A percentile compares a stretch with the other conserved stretches of the same genome.
These are phyloP conservation scores for Heliconius congener DNA, from an alignment of 1,140 invertebrate genomes.

Conservation along the genomic window DNA sequence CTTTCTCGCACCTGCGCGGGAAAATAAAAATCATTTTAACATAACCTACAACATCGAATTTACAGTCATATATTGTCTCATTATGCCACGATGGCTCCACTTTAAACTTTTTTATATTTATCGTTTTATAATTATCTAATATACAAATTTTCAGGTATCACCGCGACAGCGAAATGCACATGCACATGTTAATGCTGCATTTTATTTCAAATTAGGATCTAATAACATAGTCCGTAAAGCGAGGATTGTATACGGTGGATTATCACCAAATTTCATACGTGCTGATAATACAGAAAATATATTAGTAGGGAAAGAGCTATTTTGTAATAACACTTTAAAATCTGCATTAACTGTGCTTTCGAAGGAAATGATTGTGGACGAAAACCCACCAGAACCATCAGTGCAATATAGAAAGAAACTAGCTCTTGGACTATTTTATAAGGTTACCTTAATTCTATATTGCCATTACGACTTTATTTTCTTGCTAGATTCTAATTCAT, in stretches of 20 bases:
- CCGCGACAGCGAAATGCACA: conserved; percentile 53
- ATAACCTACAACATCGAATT: too few relatives aligned
- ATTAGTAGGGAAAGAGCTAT: conserved; percentile 81
- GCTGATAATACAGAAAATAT: conserved; percentile 78
- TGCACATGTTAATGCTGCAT: conserved; percentile 59
- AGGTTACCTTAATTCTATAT: conserved; percentile 60
- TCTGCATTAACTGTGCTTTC: conserved; percentile 80
- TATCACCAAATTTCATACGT: conserved; percentile 85
- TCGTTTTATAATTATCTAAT: too few relatives aligned
- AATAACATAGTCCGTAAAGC: conserved; percentile 37
- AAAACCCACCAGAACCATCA: conserved; percentile 81
- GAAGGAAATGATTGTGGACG: conserved; percentile 82
- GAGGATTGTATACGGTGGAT: conserved; percentile 84
- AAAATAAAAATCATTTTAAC: too few relatives aligned
- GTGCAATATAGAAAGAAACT: conserved; percentile 83
- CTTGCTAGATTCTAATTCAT: too few relatives aligned
- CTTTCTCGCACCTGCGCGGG: too few relatives aligned
- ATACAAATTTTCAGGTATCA: conserved; percentile 49
- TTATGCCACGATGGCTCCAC: too few relatives aligned
- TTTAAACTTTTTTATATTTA: too few relatives aligned
- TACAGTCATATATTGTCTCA: too few relatives aligned
- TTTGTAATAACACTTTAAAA: conserved; percentile 73
- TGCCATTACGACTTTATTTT: not conserved
- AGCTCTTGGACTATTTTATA: conserved; percentile 84
- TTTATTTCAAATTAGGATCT: conserved; percentile 47